A percentile compares a stretch with the other conserved stretches of the same genome.
These are phyloP conservation scores for Proteles cristata DNA, from an alignment of 2,113 vertebrate genomes.

Conservation along the genomic window DNA sequence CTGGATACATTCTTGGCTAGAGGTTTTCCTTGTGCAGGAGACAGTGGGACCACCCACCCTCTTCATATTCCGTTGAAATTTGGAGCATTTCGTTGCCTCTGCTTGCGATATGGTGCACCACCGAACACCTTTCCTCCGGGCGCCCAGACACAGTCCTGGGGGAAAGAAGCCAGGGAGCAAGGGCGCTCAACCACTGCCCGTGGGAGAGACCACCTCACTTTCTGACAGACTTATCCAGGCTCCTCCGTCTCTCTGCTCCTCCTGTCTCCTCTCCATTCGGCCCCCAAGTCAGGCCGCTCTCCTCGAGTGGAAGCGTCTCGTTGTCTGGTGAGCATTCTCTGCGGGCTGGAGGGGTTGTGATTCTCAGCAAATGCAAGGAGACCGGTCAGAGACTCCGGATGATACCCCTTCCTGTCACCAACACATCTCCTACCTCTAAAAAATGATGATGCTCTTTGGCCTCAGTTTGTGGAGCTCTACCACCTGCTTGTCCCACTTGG, in stretches of 20 bases:
- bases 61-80: not conserved
- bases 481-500: not conserved
- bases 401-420: not conserved
- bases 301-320: not conserved
- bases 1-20: not conserved
- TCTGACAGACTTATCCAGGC: not conserved
- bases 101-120: slow-evolving; percentile 58
- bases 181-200: fast-evolving
- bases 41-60: not conserved
- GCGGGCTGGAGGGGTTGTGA: not conserved
- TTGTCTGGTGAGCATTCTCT: not conserved
- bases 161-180: not conserved
- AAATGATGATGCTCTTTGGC: not conserved
- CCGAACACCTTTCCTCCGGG: not conserved
- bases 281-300: not conserved
- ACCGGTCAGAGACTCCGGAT: not conserved
- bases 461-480: not conserved
- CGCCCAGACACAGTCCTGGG: slow-evolving; percentile 58
- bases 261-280: not conserved
- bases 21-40: not conserved
- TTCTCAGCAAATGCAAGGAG: not conserved
- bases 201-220: too few relatives aligned
- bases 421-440: not conserved
- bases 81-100: slow-evolving; percentile 28
- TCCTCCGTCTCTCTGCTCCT: too few relatives aligned